Percentiles rank a stretch among this genome's conserved stretches.
phyloP scores from a whole-genome alignment of 2,888 invertebrate genomes.

The Dromius quadrimaculatus region DNA sequence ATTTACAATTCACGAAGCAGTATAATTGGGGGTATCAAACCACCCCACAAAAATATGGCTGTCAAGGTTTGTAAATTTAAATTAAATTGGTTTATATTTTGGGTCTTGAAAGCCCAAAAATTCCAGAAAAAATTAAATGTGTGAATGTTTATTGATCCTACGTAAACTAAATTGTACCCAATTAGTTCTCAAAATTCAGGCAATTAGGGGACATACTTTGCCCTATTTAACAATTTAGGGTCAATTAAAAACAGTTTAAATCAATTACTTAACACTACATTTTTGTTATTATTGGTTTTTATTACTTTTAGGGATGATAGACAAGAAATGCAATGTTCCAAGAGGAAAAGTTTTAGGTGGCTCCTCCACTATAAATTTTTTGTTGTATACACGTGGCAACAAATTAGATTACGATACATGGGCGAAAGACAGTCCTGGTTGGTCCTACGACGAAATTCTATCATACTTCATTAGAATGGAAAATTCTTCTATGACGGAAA shows the following conservation, averaged over 20 bases:
- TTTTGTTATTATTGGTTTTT: too few relatives aligned
- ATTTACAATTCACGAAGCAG: constrained; percentile 62
- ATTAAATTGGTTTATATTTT: too few relatives aligned
- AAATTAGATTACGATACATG: constrained; percentile 78
- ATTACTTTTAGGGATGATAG: constrained; percentile 70
- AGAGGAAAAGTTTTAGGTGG: constrained; percentile 84
- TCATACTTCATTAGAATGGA: constrained; percentile 81
- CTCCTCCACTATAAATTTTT: constrained; percentile 80
- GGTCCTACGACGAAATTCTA: constrained; percentile 76
- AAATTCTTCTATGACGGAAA: constrained; percentile 71
- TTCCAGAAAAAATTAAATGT: too few relatives aligned
- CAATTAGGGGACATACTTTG: too few relatives aligned
- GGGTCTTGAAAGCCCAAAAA: too few relatives aligned
- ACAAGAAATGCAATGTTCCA: constrained; percentile 78
- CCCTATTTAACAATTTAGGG: too few relatives aligned
- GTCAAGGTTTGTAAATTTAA: constrained; percentile 53
- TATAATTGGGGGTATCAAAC: constrained; percentile 65
- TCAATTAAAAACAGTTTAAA: too few relatives aligned
- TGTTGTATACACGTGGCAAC: constrained; percentile 80
- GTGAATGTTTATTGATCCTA: too few relatives aligned
- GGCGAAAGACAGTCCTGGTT: constrained; percentile 75
- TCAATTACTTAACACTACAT: too few relatives aligned
- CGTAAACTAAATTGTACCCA: too few relatives aligned
- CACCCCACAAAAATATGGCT: constrained; percentile 62
- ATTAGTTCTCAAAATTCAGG: too few relatives aligned